These are phyloP conservation scores for Hymenopus coronatus DNA, from an alignment of 2,888 invertebrate genomes.

Conservation along the genomic window DNA sequence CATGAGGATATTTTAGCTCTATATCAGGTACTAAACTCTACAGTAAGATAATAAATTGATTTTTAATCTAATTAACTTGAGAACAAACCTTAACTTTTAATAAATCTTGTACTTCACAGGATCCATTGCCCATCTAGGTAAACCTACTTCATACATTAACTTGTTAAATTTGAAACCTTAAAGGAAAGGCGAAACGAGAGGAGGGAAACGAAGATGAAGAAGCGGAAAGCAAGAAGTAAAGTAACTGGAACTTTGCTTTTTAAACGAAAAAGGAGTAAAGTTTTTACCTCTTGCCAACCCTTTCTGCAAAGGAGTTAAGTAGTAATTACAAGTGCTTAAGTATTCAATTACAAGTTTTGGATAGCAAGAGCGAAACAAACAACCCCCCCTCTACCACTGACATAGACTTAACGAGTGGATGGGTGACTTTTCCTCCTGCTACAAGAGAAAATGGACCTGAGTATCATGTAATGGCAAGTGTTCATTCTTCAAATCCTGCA, in stretches of 20 bases:
- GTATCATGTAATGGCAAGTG: no score
- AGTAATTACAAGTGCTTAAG: slow-evolving; percentile 16
- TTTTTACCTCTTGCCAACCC: background rate
- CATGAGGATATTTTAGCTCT: background rate
- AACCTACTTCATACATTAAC: slow-evolving; percentile 20
- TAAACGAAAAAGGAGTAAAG: background rate
- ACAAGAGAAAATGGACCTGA: background rate
- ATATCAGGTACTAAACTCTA: background rate
- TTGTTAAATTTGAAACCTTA: slow-evolving; percentile 8
- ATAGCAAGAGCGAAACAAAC: background rate
- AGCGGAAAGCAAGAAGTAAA: background rate
- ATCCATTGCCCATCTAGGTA: background rate
- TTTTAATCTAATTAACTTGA: background rate
- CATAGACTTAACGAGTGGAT: background rate
- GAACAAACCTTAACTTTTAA: background rate
- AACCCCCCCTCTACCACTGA: background rate
- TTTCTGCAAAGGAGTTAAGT: background rate
- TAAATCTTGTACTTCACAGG: background rate
- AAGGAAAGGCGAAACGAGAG: background rate
- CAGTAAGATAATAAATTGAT: background rate
- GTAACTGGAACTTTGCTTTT: slow-evolving; percentile 4
- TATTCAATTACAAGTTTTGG: slow-evolving; percentile 28
- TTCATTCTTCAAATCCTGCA: no score
- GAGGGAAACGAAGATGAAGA: no score
- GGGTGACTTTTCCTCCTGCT: background rate